Evolutionary conservation across 1,140 invertebrate genomes (phyloP).

Genomic region (Hormaphis cornu): DNA sequence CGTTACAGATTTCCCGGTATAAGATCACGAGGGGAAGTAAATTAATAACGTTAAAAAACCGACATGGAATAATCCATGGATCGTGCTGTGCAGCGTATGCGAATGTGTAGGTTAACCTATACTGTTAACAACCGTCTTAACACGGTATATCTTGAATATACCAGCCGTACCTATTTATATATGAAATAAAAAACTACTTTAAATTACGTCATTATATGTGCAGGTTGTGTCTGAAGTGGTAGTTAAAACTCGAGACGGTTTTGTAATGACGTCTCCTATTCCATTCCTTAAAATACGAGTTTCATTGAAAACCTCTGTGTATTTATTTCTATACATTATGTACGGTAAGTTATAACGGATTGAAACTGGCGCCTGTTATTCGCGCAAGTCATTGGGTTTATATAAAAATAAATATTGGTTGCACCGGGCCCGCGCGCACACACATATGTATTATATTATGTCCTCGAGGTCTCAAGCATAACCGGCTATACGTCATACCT

Average conservation of each 20-base stretch:
- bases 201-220: neutral
- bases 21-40: too few species aligned
- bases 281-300: neutral
- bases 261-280: neutral
- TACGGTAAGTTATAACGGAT: too few species aligned
- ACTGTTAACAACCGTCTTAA: neutral
- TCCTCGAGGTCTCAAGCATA: neutral
- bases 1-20: too few species aligned
- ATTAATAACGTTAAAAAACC: too few species aligned
- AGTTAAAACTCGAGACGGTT: neutral
- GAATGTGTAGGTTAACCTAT: too few species aligned
- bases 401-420: conserved; percentile 30
- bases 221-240: neutral
- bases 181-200: neutral
- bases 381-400: conserved; percentile 25
- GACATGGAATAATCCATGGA: too few species aligned
- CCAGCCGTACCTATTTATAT: neutral
- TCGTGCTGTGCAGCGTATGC: too few species aligned
- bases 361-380: conserved; percentile 23
- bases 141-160: too few species aligned
- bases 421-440: neutral
- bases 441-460: neutral
- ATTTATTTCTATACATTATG: neutral
- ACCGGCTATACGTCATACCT: neutral
- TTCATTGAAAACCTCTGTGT: neutral